Evolutionary conservation across 2,888 invertebrate genomes (phyloP).

Genomic region (Dolichomitus sp.): DNA sequence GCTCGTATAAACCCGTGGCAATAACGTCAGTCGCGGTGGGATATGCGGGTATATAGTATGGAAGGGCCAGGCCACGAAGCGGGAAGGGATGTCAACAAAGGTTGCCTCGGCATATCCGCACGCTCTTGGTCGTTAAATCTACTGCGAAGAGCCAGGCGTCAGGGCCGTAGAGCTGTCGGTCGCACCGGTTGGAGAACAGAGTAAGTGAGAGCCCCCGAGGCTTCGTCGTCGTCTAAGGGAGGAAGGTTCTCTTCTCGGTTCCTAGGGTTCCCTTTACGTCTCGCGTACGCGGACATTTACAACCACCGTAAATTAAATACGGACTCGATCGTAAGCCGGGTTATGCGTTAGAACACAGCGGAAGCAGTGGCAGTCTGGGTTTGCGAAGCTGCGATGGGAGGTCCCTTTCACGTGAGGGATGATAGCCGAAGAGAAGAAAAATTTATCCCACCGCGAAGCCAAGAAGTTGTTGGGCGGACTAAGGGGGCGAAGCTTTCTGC

Average conservation of each 20-base stretch:
- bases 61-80: slow-evolving; percentile 68
- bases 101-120: slow-evolving; percentile 71
- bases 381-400: slow-evolving; percentile 34
- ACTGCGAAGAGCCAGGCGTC: slow-evolving; percentile 56
- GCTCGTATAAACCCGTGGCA: slow-evolving; percentile 60
- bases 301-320: slow-evolving; percentile 82
- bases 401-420: slow-evolving; percentile 46
- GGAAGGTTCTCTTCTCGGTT: slow-evolving; percentile 39
- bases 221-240: slow-evolving; percentile 41
- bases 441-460: slow-evolving; percentile 55
- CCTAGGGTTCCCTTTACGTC: slow-evolving; percentile 57
- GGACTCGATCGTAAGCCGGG: slow-evolving; percentile 74
- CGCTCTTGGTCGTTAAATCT: slow-evolving; percentile 78
- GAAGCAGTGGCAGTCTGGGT: slow-evolving; percentile 37
- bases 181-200: slow-evolving; percentile 50
- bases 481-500: slow-evolving; percentile 29
- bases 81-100: slow-evolving; percentile 78
- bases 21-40: slow-evolving; percentile 39
- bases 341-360: slow-evolving; percentile 54
- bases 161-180: slow-evolving; percentile 49
- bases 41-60: slow-evolving; percentile 71
- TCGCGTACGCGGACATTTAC: slow-evolving; percentile 79
- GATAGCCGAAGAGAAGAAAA: slow-evolving; percentile 48
- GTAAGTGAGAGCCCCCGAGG: slow-evolving; percentile 53
- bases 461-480: slow-evolving; percentile 17